phyloP scores from a whole-genome alignment of 2,888 invertebrate species.

The Calephelis perditalis region DNA sequence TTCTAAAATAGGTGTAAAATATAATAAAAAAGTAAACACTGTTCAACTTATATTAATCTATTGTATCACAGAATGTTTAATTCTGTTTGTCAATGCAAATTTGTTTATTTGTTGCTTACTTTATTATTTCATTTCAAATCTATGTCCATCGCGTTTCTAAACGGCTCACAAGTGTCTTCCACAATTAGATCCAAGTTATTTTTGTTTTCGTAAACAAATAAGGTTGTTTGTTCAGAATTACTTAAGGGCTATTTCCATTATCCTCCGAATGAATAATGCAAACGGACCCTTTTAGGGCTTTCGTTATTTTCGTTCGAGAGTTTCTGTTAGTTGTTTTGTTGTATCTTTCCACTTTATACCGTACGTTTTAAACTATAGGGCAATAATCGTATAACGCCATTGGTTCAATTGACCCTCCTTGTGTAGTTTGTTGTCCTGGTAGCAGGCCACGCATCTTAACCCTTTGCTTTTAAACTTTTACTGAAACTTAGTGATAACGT shows the following conservation, averaged over 20 bases:
- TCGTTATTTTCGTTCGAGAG: conserved; percentile 4
- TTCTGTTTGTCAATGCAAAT: too few relatives aligned
- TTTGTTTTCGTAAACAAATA: conserved; percentile 12
- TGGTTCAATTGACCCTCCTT: background rate
- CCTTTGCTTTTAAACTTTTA: too few relatives aligned
- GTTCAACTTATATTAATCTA: too few relatives aligned
- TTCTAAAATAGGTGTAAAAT: too few relatives aligned
- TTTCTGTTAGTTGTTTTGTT: conserved; percentile 1
- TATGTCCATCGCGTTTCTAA: background rate
- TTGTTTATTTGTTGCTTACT: too few relatives aligned
- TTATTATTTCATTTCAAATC: background rate
- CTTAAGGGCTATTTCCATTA: conserved; percentile 43
- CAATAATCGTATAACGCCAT: too few relatives aligned
- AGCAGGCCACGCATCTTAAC: background rate
- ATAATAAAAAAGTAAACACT: too few relatives aligned
- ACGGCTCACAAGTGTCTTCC: background rate
- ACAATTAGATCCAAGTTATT: conserved; percentile 7
- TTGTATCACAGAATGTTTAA: too few relatives aligned
- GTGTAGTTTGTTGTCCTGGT: background rate
- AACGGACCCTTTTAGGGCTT: conserved; percentile 28
- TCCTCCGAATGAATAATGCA: conserved; percentile 54
- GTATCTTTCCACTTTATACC: background rate
- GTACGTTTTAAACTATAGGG: background rate
- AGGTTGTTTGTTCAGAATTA: conserved; percentile 10
- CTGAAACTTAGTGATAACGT: too few relatives aligned